Percentiles rank a stretch among this genome's conserved stretches.
These are phyloP conservation scores for Lasioglossum lativentre DNA, from an alignment of 2,888 invertebrate species.

Conservation along the genomic window DNA sequence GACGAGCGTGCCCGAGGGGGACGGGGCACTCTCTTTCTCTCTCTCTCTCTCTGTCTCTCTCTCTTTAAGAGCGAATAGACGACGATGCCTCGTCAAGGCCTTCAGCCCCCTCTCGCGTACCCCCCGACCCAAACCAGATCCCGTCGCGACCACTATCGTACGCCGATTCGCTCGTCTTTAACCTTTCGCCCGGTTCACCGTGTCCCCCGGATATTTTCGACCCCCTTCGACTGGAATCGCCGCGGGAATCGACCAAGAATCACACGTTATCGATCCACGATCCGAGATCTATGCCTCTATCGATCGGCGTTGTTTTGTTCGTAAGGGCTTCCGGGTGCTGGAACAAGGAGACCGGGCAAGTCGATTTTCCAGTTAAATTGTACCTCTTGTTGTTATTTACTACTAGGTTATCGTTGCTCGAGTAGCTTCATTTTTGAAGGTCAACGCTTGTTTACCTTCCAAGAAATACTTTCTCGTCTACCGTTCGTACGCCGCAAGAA, in stretches of 20 bases:
- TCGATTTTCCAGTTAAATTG: neutral
- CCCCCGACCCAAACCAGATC: conserved; percentile 52
- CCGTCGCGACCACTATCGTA: conserved; percentile 48
- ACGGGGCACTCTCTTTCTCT: neutral
- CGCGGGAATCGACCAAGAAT: neutral
- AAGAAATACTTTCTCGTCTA: too few relatives aligned
- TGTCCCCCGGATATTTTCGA: conserved; percentile 59
- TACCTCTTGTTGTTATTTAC: neutral
- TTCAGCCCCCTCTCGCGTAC: conserved; percentile 34
- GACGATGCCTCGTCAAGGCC: conserved; percentile 75
- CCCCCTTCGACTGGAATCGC: conserved; percentile 30
- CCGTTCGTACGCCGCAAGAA: too few relatives aligned
- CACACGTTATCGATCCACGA: neutral
- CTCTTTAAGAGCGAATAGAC: conserved; percentile 65
- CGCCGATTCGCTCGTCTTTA: conserved; percentile 58
- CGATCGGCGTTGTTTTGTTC: neutral
- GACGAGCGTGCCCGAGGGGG: conserved; percentile 22
- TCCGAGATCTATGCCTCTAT: neutral
- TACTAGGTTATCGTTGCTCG: neutral
- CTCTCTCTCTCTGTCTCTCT: neutral
- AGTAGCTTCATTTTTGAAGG: neutral
- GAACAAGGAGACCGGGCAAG: neutral
- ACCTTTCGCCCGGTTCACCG: conserved; percentile 54
- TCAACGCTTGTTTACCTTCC: neutral
- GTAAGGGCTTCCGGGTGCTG: neutral